These are phyloP conservation scores for Semotilus atromaculatus DNA, from an alignment of 2,797 vertebrate genomes.

Conservation along the genomic window DNA sequence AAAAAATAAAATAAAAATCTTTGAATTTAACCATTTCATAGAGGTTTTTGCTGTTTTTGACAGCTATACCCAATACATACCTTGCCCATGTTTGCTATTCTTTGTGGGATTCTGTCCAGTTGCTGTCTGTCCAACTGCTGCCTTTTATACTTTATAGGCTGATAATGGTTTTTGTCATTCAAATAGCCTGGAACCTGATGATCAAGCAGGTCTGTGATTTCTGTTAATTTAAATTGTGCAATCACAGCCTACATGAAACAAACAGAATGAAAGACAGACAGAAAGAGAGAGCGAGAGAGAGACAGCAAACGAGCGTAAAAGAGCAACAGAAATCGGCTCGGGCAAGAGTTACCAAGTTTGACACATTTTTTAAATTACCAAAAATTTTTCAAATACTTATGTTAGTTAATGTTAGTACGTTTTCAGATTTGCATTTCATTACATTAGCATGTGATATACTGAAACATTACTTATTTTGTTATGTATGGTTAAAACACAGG, in stretches of 20 bases:
- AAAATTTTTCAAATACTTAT: not conserved
- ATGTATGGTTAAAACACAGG: not conserved
- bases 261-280: constrained; percentile 29
- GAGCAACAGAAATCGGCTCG: not conserved
- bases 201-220: constrained; percentile 76
- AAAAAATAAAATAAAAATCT: not conserved
- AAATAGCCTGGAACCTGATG: constrained; percentile 77
- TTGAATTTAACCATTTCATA: not conserved
- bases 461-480: not conserved
- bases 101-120: constrained; percentile 75
- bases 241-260: constrained; percentile 65
- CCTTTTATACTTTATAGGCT: constrained; percentile 75
- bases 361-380: not conserved
- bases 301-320: not conserved
- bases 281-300: constrained; percentile 2
- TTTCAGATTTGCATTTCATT: not conserved
- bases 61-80: constrained; percentile 60
- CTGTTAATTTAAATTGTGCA: constrained; percentile 71
- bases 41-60: not conserved
- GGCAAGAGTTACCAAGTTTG: constrained; percentile 8
- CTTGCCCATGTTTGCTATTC: constrained; percentile 76
- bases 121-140: constrained; percentile 65
- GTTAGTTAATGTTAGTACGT: not conserved
- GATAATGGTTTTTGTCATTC: constrained; percentile 74
- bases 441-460: not conserved